phyloP scores from a whole-genome alignment of 2,797 vertebrate genomes.

The Acrocephalus scirpaceus region DNA sequence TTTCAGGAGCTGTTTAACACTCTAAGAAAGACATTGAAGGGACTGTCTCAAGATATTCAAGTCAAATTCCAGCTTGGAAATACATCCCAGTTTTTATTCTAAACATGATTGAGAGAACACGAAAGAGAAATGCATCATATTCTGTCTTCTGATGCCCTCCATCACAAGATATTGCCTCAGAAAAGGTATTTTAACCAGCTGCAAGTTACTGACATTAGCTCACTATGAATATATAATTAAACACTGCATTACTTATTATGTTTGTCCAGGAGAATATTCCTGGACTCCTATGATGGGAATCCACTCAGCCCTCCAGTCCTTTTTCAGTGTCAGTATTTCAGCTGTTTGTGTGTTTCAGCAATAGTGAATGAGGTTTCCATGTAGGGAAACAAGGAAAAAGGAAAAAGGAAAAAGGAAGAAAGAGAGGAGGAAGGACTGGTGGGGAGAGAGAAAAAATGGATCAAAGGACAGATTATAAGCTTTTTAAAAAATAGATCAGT shows the following conservation, averaged over 20 bases:
- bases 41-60: neutral
- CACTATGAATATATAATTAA: neutral
- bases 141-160: neutral
- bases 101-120: neutral
- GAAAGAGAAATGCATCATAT: rapidly evolving
- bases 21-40: neutral
- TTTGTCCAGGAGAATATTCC: neutral
- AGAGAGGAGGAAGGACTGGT: neutral
- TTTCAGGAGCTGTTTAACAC: neutral
- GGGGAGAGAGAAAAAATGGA: neutral
- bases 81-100: neutral
- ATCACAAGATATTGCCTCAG: neutral
- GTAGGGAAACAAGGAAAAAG: neutral
- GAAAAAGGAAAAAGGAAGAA: neutral
- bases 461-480: neutral
- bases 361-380: neutral
- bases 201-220: neutral
- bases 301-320: neutral
- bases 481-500: neutral
- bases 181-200: neutral
- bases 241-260: neutral
- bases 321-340: neutral
- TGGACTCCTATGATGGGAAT: neutral
- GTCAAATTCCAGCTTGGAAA: neutral
- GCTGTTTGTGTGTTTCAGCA: neutral